Conservation (phyloP, 1,140 invertebrate genomes). For the Lepeophtheirus salmonis region DNA sequence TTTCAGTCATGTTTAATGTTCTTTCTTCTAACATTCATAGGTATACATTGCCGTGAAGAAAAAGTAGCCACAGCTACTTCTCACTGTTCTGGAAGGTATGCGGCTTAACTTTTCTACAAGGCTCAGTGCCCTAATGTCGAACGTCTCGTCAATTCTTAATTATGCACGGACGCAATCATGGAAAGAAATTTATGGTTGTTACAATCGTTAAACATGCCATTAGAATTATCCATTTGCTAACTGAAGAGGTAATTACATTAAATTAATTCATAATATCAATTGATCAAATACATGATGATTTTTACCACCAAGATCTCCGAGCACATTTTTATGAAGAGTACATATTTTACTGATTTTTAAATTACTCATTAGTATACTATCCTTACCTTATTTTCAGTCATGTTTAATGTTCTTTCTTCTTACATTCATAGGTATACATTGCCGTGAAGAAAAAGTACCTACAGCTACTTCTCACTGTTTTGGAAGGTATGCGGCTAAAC, state of each 20-base stretch:
- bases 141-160: conserved; percentile 87
- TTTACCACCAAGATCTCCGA: conserved; percentile 16
- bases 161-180: conserved; percentile 99
- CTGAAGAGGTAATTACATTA: conserved; percentile 68
- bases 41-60: conserved; percentile 98
- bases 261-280: not conserved
- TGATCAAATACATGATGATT: conserved; percentile 6
- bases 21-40: conserved; percentile 33
- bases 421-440: conserved; percentile 71
- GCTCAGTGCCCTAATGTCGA: conserved; percentile 99
- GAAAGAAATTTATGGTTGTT: conserved; percentile 97
- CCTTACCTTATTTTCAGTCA: not conserved
- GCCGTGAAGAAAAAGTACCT: conserved; percentile 95
- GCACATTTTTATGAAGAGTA: not conserved
- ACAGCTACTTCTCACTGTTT: conserved; percentile 96
- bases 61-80: conserved; percentile 96
- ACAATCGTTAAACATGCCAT: conserved; percentile 98
- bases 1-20: not conserved
- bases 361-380: no score
- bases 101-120: conserved; percentile 95
- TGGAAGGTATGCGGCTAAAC: conserved; percentile 91
- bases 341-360: not conserved
- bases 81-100: conserved; percentile 91
- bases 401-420: conserved; percentile 20
- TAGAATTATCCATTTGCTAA: conserved; percentile 96